Evolutionary conservation across 2,888 invertebrate species (phyloP).

Genomic region (Molorchus minor): DNA sequence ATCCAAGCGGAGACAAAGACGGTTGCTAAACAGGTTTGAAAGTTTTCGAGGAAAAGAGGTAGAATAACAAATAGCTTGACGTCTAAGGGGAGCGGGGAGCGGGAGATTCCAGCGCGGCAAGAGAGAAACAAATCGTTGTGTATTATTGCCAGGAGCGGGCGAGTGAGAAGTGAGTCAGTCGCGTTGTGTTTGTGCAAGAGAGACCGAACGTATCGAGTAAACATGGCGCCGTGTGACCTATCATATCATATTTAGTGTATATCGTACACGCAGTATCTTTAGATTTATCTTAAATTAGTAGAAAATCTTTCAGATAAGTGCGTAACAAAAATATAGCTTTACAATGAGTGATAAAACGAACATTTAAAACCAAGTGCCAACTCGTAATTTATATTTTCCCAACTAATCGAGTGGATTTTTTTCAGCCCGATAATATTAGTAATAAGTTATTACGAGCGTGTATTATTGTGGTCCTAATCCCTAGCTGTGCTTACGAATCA

Average conservation of each 20-base stretch:
- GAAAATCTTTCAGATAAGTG: constrained; percentile 54
- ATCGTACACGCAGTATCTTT: constrained; percentile 58
- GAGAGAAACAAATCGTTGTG: constrained; percentile 41
- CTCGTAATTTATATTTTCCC: constrained; percentile 34
- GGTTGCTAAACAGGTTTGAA: constrained; percentile 61
- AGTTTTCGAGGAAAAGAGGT: constrained; percentile 60
- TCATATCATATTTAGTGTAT: constrained; percentile 63
- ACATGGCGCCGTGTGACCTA: constrained; percentile 64
- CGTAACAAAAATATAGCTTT: constrained; percentile 45
- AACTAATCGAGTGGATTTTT: constrained; percentile 37
- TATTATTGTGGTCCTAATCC: constrained; percentile 33
- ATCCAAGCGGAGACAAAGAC: constrained; percentile 61
- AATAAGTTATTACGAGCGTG: constrained; percentile 23
- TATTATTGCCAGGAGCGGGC: constrained; percentile 35
- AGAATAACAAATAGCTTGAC: constrained; percentile 54
- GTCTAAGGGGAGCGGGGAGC: constrained; percentile 36
- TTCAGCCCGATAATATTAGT: constrained; percentile 6
- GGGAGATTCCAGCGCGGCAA: constrained; percentile 45
- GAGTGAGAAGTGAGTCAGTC: constrained; percentile 47
- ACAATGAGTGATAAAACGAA: constrained; percentile 46
- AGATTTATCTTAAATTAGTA: constrained; percentile 51
- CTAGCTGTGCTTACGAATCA: constrained; percentile 28
- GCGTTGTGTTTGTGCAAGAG: constrained; percentile 51
- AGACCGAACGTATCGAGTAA: constrained; percentile 58
- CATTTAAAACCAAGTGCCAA: constrained; percentile 50